Percentiles rank a stretch among this genome's conserved stretches.
phyloP scores from a whole-genome alignment of 2,113 vertebrate species.

The Centropristis striata region DNA sequence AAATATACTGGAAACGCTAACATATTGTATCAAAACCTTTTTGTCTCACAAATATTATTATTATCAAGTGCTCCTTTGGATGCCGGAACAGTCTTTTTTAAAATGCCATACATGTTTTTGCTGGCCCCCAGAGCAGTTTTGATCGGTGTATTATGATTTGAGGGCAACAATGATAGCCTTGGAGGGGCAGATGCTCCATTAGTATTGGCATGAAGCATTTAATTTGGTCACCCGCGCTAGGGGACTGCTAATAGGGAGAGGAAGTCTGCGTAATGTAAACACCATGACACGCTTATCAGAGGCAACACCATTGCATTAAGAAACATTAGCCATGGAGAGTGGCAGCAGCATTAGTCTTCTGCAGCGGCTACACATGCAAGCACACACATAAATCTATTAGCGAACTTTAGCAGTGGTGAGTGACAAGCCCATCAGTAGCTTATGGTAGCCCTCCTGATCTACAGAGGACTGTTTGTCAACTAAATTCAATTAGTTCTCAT shows the following conservation, averaged over 20 bases:
- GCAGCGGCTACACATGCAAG: conserved; percentile 2
- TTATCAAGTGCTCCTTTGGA: neutral
- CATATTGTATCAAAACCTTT: neutral
- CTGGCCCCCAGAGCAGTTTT: conserved; percentile 15
- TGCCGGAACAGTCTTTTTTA: neutral
- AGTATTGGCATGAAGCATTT: conserved; percentile 65
- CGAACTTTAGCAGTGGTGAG: conserved; percentile 55
- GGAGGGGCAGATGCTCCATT: conserved; percentile 62
- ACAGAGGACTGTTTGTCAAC: conserved; percentile 65
- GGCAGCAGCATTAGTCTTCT: conserved; percentile 48
- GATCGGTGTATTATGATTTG: conserved; percentile 49
- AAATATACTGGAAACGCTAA: neutral
- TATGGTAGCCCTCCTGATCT: conserved; percentile 54
- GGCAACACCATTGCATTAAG: conserved; percentile 56
- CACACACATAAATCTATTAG: conserved; percentile 53
- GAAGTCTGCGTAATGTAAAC: conserved; percentile 77
- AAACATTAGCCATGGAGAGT: conserved; percentile 66
- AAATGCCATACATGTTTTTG: conserved; percentile 38
- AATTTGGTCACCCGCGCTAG: conserved; percentile 60
- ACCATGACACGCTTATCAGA: conserved; percentile 64
- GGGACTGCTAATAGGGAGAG: conserved; percentile 68
- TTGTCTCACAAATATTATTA: conserved; percentile 13
- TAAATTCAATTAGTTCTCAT: conserved; percentile 74
- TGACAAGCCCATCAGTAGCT: conserved; percentile 70
- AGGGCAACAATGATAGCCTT: conserved; percentile 51